Evolutionary conservation across 2,888 invertebrate species (phyloP).

Genomic region (Hirtodrosophila duncani): DNA sequence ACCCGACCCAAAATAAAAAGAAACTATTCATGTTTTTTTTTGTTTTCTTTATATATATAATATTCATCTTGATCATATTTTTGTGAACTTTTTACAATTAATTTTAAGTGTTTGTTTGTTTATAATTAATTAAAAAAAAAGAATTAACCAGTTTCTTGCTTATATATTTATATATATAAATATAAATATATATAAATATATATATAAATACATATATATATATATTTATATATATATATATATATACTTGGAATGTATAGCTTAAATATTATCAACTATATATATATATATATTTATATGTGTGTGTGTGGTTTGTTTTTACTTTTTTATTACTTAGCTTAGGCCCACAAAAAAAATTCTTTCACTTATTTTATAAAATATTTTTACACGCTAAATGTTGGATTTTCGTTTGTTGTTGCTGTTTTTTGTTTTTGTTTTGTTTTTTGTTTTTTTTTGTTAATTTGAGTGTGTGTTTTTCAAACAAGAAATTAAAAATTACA

Average conservation of each 20-base stretch:
- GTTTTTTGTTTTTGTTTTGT: conserved; percentile 1
- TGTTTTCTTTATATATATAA: conserved; percentile 58
- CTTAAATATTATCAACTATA: conserved; percentile 62
- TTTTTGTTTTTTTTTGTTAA: background rate
- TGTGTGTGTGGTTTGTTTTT: conserved; percentile 12
- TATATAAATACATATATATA: conserved; percentile 12
- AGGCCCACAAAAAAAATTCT: too few relatives aligned
- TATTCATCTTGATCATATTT: conserved; percentile 71
- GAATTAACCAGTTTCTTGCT: conserved; percentile 64
- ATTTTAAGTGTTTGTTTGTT: conserved; percentile 48
- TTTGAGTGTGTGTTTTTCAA: conserved; percentile 52
- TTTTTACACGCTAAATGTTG: too few relatives aligned
- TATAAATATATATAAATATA: conserved; percentile 16
- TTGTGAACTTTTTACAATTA: conserved; percentile 72
- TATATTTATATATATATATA: conserved; percentile 13
- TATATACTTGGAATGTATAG: conserved; percentile 12
- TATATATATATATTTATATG: conserved; percentile 35
- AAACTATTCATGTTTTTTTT: conserved; percentile 17
- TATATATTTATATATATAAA: conserved; percentile 31
- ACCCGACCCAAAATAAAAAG: conserved; percentile 12
- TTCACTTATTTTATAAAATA: too few relatives aligned
- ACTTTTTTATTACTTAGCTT: too few relatives aligned
- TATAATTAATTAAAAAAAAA: conserved; percentile 63
- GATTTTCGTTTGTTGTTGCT: background rate
- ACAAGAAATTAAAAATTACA: conserved; percentile 57